Percentiles rank a stretch among this genome's conserved stretches.
Evolutionary conservation across 2,113 vertebrate genomes (phyloP).

Genomic region (Heterotilapia buettikoferi): DNA sequence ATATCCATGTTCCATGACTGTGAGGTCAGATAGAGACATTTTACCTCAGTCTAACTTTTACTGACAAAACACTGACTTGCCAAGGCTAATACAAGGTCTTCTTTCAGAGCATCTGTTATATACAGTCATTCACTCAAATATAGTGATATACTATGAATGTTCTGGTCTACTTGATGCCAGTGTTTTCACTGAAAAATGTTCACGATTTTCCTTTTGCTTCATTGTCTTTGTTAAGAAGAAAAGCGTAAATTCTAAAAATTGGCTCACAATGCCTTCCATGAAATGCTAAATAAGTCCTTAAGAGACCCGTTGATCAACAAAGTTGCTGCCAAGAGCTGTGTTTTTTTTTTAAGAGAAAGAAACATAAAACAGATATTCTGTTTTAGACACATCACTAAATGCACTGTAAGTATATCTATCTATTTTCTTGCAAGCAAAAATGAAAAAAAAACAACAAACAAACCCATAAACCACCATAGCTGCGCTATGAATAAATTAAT

Average conservation of each 20-base stretch:
- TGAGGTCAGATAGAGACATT: neutral
- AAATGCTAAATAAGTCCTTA: neutral
- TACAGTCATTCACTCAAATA: neutral
- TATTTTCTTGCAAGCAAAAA: neutral
- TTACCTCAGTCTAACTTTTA: neutral
- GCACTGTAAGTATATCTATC: neutral
- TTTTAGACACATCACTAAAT: slow-evolving; percentile 2
- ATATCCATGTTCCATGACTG: neutral
- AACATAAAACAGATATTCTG: neutral
- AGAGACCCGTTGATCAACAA: neutral
- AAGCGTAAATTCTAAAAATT: neutral
- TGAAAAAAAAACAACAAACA: neutral
- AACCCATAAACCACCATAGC: neutral
- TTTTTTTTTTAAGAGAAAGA: neutral
- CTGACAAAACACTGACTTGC: neutral
- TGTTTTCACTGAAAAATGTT: neutral
- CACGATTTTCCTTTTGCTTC: neutral
- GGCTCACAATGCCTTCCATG: neutral
- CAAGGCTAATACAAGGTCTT: neutral
- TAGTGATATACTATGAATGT: neutral
- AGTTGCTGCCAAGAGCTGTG: neutral
- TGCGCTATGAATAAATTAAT: slow-evolving; percentile 22
- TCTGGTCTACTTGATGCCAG: neutral
- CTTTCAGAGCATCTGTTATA: neutral
- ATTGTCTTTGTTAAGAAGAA: neutral